phyloP scores from a whole-genome alignment of 2,797 vertebrate genomes.

The Gorsachius magnificus region DNA sequence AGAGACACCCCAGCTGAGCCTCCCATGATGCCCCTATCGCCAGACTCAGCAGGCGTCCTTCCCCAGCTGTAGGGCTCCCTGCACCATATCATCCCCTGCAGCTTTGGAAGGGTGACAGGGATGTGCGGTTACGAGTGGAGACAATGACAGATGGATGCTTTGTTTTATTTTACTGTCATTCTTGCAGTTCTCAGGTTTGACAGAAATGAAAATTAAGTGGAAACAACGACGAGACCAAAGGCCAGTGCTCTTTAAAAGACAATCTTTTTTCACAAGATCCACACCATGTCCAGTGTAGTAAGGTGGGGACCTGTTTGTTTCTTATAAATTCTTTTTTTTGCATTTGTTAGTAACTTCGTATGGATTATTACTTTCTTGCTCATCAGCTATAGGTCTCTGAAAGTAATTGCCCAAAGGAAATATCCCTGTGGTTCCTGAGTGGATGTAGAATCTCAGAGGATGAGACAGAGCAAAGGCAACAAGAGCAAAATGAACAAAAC shows the following conservation, averaged over 20 bases:
- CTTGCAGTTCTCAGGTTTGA: neutral
- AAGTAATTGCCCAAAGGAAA: neutral
- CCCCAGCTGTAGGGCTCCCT: neutral
- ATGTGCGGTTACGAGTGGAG: neutral
- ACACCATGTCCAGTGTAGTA: neutral
- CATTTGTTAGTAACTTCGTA: neutral
- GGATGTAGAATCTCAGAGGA: neutral
- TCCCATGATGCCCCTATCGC: neutral
- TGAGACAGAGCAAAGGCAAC: neutral
- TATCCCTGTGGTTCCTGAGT: neutral
- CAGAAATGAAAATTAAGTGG: neutral
- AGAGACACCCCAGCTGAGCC: neutral
- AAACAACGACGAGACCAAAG: neutral
- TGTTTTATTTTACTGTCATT: neutral
- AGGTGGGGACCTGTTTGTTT: neutral
- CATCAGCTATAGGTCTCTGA: neutral
- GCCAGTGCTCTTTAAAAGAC: neutral
- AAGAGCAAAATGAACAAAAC: neutral
- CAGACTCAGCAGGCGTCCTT: neutral
- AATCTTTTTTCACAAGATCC: neutral
- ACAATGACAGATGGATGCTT: neutral
- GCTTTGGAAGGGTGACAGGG: neutral
- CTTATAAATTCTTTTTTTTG: neutral
- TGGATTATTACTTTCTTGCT: neutral
- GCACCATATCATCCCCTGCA: neutral